Percentiles rank a stretch among this genome's conserved stretches.
These are phyloP conservation scores for Dryas iulia DNA, from an alignment of 1,140 invertebrate species.

Conservation along the genomic window DNA sequence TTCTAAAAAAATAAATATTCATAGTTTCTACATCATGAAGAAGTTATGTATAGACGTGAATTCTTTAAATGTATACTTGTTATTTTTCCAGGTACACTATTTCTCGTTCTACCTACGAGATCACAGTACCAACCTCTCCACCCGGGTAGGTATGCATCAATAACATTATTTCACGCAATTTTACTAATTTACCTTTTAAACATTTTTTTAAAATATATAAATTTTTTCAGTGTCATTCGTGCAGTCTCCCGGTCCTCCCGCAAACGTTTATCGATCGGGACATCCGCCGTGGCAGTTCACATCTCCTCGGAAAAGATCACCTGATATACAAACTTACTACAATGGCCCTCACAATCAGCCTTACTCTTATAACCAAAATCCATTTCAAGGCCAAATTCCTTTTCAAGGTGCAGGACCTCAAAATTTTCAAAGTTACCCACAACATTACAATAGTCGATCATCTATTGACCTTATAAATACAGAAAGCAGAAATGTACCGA, in stretches of 20 bases:
- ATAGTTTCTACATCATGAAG: too few relatives aligned
- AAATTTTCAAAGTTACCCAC: conserved; percentile 40
- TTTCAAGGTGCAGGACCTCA: conserved; percentile 11
- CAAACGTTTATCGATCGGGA: conserved; percentile 51
- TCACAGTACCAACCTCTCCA: conserved; percentile 58
- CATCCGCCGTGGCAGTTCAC: conserved; percentile 67
- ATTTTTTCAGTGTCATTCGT: conserved; percentile 56
- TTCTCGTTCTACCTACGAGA: conserved; percentile 37
- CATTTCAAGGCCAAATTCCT: conserved; percentile 22
- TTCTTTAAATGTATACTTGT: not conserved
- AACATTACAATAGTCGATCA: conserved; percentile 51
- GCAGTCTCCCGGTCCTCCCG: conserved; percentile 47
- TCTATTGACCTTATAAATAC: conserved; percentile 48
- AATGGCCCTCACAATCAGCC: conserved; percentile 30
- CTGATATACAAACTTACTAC: conserved; percentile 36
- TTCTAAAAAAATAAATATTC: too few relatives aligned
- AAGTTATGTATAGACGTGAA: too few relatives aligned
- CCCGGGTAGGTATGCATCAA: conserved; percentile 78
- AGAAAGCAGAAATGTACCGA: conserved; percentile 46
- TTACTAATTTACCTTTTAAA: not conserved
- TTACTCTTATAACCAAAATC: conserved; percentile 38
- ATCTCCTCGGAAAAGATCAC: conserved; percentile 61
- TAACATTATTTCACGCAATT: conserved; percentile 24
- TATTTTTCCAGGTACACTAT: conserved; percentile 56
- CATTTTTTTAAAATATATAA: not conserved